phyloP scores from a whole-genome alignment of 1,140 invertebrate species.

The Macrotrachela quadricornifera region DNA sequence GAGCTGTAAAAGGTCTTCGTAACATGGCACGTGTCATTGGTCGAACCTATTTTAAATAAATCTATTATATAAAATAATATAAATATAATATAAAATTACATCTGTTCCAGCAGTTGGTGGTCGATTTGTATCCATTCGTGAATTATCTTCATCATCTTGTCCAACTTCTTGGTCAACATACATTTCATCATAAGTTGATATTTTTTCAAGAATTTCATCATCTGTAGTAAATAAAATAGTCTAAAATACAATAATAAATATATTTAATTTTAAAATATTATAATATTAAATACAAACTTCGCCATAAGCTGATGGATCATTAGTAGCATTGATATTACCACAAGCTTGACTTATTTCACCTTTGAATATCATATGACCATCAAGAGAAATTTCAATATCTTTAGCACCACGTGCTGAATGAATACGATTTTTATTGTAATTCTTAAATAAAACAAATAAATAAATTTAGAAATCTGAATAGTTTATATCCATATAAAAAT shows the following conservation, averaged over 20 bases:
- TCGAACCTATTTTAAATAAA: slow-evolving; percentile 12
- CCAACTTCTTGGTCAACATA: slow-evolving; percentile 30
- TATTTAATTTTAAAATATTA: neutral
- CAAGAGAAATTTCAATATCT: slow-evolving; percentile 45
- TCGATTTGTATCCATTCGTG: slow-evolving; percentile 17
- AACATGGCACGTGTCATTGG: slow-evolving; percentile 18
- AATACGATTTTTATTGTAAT: slow-evolving; percentile 63
- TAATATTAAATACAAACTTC: slow-evolving; percentile 41
- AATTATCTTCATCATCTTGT: slow-evolving; percentile 15
- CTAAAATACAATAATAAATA: slow-evolving; percentile 25
- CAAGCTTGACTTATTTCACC: slow-evolving; percentile 54
- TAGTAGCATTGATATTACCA: slow-evolving; percentile 44
- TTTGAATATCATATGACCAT: slow-evolving; percentile 45
- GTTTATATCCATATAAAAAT: too few species aligned
- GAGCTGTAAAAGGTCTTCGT: too few species aligned
- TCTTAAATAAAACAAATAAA: slow-evolving; percentile 35
- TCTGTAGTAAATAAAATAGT: slow-evolving; percentile 59
- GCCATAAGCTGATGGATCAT: slow-evolving; percentile 42
- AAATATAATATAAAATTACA: slow-evolving; percentile 13
- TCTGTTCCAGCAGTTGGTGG: slow-evolving; percentile 24
- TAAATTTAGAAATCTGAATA: too few species aligned
- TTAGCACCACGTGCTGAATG: slow-evolving; percentile 52
- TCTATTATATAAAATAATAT: slow-evolving; percentile 1
- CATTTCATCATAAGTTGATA: slow-evolving; percentile 45
- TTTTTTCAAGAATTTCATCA: slow-evolving; percentile 45